A percentile compares a stretch with the other conserved stretches of the same genome.
phyloP scores from a whole-genome alignment of 2,113 vertebrate genomes.

The Paradoxurus hermaphroditus region DNA sequence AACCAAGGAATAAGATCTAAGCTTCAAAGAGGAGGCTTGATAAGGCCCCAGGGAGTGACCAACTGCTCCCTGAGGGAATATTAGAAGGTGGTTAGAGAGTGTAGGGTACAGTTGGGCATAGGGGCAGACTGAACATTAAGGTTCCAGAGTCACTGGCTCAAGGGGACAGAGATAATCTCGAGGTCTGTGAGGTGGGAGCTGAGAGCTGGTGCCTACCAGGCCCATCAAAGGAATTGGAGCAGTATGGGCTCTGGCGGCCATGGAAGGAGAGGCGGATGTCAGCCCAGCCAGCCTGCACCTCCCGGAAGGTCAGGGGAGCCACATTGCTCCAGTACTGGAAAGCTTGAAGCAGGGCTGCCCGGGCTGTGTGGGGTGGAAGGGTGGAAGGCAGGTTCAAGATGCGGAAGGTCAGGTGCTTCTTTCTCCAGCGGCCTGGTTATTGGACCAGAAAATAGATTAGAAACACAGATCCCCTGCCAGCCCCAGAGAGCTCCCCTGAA shows the following conservation, averaged over 20 bases:
- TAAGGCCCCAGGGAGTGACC: not conserved
- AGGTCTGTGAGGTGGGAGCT: not conserved
- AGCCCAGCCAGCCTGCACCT: slow-evolving; percentile 83
- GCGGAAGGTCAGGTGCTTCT: slow-evolving; percentile 88
- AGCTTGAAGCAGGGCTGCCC: slow-evolving; percentile 83
- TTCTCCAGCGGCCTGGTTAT: slow-evolving; percentile 88
- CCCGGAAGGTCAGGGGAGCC: slow-evolving; percentile 85
- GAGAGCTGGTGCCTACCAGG: slow-evolving; percentile 73
- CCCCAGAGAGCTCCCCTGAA: not conserved
- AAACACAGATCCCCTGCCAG: slow-evolving; percentile 20
- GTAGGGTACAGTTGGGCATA: not conserved
- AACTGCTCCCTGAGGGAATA: not conserved
- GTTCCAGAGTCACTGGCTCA: not conserved
- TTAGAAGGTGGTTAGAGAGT: not conserved
- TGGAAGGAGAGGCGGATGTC: slow-evolving; percentile 92
- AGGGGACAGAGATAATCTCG: not conserved
- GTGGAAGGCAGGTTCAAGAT: slow-evolving; percentile 89
- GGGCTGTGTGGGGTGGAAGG: slow-evolving; percentile 77
- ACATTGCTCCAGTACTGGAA: slow-evolving; percentile 91
- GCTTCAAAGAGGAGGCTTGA: not conserved
- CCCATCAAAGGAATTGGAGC: slow-evolving; percentile 80
- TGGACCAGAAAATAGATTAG: slow-evolving; percentile 15
- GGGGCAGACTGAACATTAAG: not conserved
- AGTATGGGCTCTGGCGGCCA: slow-evolving; percentile 71
- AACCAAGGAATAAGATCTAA: not conserved